Conservation (phyloP, 2,797 vertebrate genomes). For the Decapterus maruadsi region DNA sequence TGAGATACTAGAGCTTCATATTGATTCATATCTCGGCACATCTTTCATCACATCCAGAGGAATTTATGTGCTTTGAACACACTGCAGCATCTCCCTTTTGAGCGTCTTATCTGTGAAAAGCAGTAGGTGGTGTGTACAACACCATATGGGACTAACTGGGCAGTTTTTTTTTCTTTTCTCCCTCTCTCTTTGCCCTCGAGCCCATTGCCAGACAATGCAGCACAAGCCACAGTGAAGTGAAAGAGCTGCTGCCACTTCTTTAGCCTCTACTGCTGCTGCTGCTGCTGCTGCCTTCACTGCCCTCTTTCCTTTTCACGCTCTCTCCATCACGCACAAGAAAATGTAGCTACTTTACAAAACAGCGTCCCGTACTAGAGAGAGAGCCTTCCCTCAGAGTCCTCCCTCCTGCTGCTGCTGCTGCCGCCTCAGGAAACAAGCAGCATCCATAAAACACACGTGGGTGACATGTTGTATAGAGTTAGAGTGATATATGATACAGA, state of each 20-base stretch:
- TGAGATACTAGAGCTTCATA: slow-evolving; percentile 50
- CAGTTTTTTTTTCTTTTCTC: slow-evolving; percentile 4
- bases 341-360: slow-evolving; percentile 49
- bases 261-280: slow-evolving; percentile 50
- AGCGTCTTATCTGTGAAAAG: slow-evolving; percentile 34
- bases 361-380: slow-evolving; percentile 31
- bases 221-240: slow-evolving; percentile 66
- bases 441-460: slow-evolving; percentile 39
- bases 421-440: slow-evolving; percentile 55
- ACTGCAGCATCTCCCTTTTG: slow-evolving; percentile 48
- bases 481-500: slow-evolving; percentile 34
- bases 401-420: no score
- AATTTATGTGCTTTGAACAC: slow-evolving; percentile 27
- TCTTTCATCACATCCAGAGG: slow-evolving; percentile 47
- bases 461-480: slow-evolving; percentile 38
- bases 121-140: slow-evolving; percentile 37
- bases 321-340: slow-evolving; percentile 52
- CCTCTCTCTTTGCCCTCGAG: slow-evolving; percentile 48
- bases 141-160: slow-evolving; percentile 48
- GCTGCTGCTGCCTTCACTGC: slow-evolving; percentile 60
- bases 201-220: slow-evolving; percentile 68
- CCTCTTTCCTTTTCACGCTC: slow-evolving; percentile 62
- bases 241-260: slow-evolving; percentile 60
- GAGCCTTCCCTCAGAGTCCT: slow-evolving; percentile 28
- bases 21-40: slow-evolving; percentile 51